These are phyloP conservation scores for Nymphalis io DNA, from an alignment of 1,140 invertebrate species.

Conservation along the genomic window DNA sequence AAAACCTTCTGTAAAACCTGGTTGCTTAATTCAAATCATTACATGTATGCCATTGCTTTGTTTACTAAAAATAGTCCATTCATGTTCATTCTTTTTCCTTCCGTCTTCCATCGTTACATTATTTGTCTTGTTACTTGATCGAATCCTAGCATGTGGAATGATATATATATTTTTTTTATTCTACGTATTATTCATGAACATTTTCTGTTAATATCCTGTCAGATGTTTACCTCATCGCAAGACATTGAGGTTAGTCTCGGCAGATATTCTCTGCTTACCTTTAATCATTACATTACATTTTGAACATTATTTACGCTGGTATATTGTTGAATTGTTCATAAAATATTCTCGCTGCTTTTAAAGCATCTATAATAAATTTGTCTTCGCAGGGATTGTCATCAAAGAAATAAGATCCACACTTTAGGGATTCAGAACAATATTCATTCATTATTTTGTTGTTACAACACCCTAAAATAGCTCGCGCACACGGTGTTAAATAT, in stretches of 20 bases:
- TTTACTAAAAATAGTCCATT: background rate
- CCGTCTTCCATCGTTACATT: background rate
- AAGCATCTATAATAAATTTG: slow-evolving; percentile 60
- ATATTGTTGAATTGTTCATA: slow-evolving; percentile 57
- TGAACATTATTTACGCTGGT: background rate
- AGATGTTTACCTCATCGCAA: background rate
- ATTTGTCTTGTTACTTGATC: background rate
- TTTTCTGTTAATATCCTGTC: background rate
- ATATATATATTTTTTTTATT: background rate
- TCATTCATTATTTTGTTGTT: slow-evolving; percentile 55
- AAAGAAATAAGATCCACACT: slow-evolving; percentile 70
- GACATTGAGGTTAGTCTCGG: background rate
- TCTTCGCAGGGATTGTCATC: slow-evolving; percentile 71
- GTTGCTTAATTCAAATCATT: no score
- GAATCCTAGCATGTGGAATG: background rate
- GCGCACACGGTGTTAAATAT: slow-evolving; percentile 60
- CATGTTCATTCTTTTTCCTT: background rate
- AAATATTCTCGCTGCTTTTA: slow-evolving; percentile 60
- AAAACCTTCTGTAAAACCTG: no score
- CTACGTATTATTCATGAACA: background rate
- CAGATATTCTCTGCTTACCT: background rate
- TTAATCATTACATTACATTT: background rate
- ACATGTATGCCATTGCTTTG: no score
- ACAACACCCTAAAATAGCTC: slow-evolving; percentile 68
- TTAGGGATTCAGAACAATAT: slow-evolving; percentile 59